phyloP scores from a whole-genome alignment of 2,888 invertebrate species.

The Pinctada fucata region DNA sequence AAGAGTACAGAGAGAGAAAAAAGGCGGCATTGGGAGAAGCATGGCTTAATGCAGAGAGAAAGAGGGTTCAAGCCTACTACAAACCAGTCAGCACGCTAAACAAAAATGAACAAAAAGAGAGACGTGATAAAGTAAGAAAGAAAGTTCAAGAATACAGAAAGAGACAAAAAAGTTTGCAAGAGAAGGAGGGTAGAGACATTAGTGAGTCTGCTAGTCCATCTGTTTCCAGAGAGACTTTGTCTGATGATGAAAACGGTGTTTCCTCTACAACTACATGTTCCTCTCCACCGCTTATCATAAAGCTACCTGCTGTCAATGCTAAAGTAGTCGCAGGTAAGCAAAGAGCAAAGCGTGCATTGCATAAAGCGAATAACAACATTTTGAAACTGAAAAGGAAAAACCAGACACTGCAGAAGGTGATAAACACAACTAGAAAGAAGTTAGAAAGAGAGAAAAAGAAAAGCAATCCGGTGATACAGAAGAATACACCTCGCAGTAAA shows the following conservation, averaged over 20 bases:
- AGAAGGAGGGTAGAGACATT: no score
- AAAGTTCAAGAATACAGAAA: constrained; percentile 4
- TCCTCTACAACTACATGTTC: not conserved
- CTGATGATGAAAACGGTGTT: constrained; percentile 21
- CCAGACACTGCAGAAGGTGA: not conserved
- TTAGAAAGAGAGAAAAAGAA: no score
- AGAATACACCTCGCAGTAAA: constrained; percentile 11
- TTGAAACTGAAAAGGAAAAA: not conserved
- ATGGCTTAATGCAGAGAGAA: constrained; percentile 19
- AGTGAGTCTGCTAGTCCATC: not conserved
- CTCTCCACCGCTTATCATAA: not conserved
- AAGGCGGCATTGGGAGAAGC: constrained; percentile 27
- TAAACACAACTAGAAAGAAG: no score
- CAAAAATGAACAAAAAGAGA: constrained; percentile 10
- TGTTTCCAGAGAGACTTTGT: not conserved
- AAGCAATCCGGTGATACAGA: no score
- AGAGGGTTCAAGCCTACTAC: constrained; percentile 18
- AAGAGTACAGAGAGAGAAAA: constrained; percentile 35
- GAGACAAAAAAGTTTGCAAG: constrained; percentile 3
- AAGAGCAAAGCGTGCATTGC: constrained; percentile 12
- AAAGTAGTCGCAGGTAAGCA: constrained; percentile 3
- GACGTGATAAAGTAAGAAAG: constrained; percentile 10
- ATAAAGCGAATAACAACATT: constrained; percentile 6
- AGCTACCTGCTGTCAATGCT: not conserved
- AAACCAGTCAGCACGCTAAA: constrained; percentile 22